Evolutionary conservation across 1,140 invertebrate genomes (phyloP), one percentile per base, ranked within the genome.

Genomic region (Asobara japonica): DNA sequence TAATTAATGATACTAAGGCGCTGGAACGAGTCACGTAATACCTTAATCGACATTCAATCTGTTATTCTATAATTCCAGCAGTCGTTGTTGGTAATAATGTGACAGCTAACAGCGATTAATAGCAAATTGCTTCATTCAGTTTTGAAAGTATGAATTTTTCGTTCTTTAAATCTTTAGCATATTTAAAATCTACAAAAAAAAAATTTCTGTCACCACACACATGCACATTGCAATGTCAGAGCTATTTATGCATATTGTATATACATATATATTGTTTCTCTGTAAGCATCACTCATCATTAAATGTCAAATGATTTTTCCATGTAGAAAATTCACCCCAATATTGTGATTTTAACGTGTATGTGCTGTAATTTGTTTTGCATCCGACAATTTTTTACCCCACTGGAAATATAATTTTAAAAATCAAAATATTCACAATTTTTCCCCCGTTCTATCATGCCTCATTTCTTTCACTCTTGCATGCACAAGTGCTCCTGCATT

Each of bases 181-280:
- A 31, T 71, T 71, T 65, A 30, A 74, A 41, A 27, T 71, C 67
- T 75, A 76, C n/a, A n/a, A n/a, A n/a, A n/a, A n/a, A 61, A 62
- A 29, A 16, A 16, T 51, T 45, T 20, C 0, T 48, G 3, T 56
- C 69, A 72, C 75, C 72, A 76, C 75, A 68, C 74, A 72, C 69
- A 76, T 66, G 31, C 65, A 51, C 20, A 69, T 68, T 56, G 65
- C 66, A 71, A 65, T 76, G 74, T 76, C 70, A 71, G 62, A 71
- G 69, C 67, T 76, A 71, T 51, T 66, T 25, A 36, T 71, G 66
- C 71, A 64, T 71, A 51, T 31, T 27, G 48, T 68, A 71, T 74
- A 74, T 71, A 48, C 62, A 68, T 71, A 65, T 74, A 74, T 71
- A 74, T 51, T 70, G 61, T 45, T 71, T 48, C 11, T 73, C 62